phyloP scores from a whole-genome alignment of 2,797 vertebrate genomes.

The Scomberomorus guttatus region DNA sequence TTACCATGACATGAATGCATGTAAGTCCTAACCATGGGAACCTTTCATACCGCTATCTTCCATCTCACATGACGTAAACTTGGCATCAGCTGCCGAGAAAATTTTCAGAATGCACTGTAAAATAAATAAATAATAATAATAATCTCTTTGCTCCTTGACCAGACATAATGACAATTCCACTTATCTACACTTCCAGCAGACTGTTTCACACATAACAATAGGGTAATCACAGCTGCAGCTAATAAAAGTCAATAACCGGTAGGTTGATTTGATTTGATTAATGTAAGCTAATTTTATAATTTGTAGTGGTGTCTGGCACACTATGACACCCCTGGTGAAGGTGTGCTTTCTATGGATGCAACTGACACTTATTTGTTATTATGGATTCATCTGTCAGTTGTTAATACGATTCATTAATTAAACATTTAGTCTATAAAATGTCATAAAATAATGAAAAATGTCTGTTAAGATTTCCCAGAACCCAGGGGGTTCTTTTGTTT shows the following conservation, averaged over 20 bases:
- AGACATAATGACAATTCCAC: conserved; percentile 7
- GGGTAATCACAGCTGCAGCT: conserved; percentile 10
- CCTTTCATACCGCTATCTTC: neutral
- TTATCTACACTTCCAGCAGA: neutral
- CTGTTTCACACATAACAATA: neutral
- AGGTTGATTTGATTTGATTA: neutral
- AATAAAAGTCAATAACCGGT: conserved; percentile 4
- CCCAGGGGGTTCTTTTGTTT: neutral
- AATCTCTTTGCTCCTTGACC: neutral
- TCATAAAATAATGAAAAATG: neutral
- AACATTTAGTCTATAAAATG: neutral
- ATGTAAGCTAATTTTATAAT: neutral
- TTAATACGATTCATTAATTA: neutral
- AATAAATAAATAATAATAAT: neutral
- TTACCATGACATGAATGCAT: neutral
- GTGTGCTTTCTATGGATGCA: neutral
- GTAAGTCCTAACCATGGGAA: neutral
- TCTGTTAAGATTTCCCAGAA: too few species aligned
- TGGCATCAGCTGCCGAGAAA: neutral
- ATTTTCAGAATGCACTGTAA: neutral
- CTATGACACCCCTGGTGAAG: neutral
- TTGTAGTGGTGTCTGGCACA: neutral
- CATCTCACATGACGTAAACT: neutral
- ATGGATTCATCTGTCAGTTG: neutral
- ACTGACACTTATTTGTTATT: neutral